Evolutionary conservation across 2,113 vertebrate genomes (phyloP).

Genomic region (Cebidichthys violaceus): DNA sequence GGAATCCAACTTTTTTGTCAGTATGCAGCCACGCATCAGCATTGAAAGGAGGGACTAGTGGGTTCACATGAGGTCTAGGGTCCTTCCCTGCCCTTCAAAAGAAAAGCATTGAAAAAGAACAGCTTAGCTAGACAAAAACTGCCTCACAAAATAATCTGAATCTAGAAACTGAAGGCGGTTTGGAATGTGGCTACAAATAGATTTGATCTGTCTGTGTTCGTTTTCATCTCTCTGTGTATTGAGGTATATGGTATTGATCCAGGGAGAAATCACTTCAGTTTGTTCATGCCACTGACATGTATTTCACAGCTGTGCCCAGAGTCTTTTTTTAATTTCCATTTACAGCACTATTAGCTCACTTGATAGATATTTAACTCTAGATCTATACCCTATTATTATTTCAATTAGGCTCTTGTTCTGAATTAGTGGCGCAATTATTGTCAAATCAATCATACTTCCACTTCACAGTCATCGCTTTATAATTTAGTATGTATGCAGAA

Average conservation of each 20-base stretch:
- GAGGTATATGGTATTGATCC: constrained; percentile 45
- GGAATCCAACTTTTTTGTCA: constrained; percentile 19
- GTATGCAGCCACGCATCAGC: not conserved
- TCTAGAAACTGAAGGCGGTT: constrained; percentile 8
- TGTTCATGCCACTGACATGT: constrained; percentile 29
- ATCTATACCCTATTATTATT: constrained; percentile 4
- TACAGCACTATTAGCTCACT: constrained; percentile 4
- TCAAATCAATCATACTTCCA: constrained; percentile 28
- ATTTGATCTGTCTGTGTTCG: constrained; percentile 9
- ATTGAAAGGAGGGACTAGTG: not conserved
- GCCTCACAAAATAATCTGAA: not conserved
- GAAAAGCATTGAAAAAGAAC: not conserved
- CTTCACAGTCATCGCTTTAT: not conserved
- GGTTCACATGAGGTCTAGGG: constrained; percentile 20
- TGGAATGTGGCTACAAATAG: constrained; percentile 22
- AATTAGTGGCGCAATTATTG: constrained; percentile 32
- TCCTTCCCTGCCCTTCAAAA: not conserved
- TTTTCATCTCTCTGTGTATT: constrained; percentile 36
- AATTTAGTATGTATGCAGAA: not conserved
- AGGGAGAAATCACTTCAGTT: constrained; percentile 25
- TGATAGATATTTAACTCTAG: constrained; percentile 14
- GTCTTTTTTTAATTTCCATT: constrained; percentile 17
- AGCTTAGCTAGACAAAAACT: not conserved
- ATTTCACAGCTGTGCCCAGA: constrained; percentile 29
- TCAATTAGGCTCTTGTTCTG: constrained; percentile 10